Evolutionary conservation across 2,113 vertebrate genomes (phyloP).

Genomic region (Periophthalmodon schlosseri): DNA sequence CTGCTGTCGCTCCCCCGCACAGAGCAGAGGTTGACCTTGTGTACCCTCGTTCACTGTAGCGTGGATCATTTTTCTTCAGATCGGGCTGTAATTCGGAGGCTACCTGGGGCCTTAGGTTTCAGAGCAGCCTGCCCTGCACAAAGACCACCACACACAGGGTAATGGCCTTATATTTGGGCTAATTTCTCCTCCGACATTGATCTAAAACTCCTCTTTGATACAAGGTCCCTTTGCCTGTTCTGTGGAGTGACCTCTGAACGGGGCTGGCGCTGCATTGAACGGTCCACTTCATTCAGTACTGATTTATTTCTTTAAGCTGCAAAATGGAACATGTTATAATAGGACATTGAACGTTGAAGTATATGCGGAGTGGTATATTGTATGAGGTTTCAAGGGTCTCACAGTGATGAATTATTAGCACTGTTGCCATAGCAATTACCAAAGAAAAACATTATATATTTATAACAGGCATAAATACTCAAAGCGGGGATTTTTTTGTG

Average conservation of each 20-base stretch:
- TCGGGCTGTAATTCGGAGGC: slow-evolving; percentile 19
- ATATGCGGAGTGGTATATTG: no score
- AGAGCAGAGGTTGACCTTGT: slow-evolving; percentile 68
- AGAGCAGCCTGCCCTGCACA: background rate
- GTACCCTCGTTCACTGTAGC: slow-evolving; percentile 22
- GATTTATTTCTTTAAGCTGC: no score
- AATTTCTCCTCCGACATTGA: background rate
- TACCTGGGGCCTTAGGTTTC: background rate
- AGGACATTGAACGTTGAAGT: no score
- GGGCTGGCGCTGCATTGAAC: no score
- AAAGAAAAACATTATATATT: no score
- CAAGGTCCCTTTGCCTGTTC: background rate
- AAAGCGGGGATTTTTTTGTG: no score
- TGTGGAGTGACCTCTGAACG: background rate
- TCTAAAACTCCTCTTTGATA: background rate
- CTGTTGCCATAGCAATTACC: no score
- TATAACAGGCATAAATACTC: no score
- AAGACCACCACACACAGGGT: background rate
- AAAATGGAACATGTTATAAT: no score
- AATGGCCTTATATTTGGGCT: background rate
- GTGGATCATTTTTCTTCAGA: background rate
- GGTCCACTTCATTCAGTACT: no score
- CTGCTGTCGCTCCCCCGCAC: slow-evolving; percentile 66
- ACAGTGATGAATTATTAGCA: no score
- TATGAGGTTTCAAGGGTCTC: no score